A percentile compares a stretch with the other conserved stretches of the same genome.
Conservation (phyloP, 2,797 vertebrate genomes). For the Rhinichthys osculus region DNA sequence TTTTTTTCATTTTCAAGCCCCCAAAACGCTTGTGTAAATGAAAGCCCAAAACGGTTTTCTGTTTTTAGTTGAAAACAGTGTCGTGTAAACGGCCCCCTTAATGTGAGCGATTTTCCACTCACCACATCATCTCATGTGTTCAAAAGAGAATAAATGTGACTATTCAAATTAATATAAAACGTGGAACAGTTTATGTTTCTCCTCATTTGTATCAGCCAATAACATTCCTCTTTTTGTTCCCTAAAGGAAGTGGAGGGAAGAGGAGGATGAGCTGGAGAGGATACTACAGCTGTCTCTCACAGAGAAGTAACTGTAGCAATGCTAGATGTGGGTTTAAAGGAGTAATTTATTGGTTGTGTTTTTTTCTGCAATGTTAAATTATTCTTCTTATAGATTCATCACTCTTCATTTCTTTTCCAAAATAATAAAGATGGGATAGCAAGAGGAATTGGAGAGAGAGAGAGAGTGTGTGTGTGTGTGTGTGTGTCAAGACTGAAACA, state of each 20-base stretch:
- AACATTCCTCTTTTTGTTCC: conserved; percentile 40
- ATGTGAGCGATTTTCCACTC: not conserved
- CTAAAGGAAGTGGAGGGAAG: conserved; percentile 81
- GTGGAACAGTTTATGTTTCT: not conserved
- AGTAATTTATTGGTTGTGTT: conserved; percentile 67
- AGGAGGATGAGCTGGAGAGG: conserved; percentile 91
- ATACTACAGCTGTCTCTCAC: conserved; percentile 92
- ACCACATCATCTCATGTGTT: not conserved
- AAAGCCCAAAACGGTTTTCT: too few species aligned
- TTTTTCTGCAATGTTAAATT: conserved; percentile 76
- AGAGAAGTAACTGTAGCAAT: conserved; percentile 83
- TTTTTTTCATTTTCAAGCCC: too few species aligned
- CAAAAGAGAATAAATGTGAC: not conserved
- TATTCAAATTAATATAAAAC: not conserved
- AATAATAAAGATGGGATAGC: conserved; percentile 63
- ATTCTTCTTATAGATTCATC: conserved; percentile 75
- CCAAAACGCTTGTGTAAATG: too few species aligned
- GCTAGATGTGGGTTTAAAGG: conserved; percentile 59
- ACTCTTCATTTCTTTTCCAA: conserved; percentile 65
- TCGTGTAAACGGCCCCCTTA: not conserved
- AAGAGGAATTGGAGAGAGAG: conserved; percentile 49
- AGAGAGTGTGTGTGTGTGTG: not conserved
- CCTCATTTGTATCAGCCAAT: not conserved
- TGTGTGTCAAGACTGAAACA: conserved; percentile 2
- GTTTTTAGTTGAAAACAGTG: not conserved